Base-by-base conservation (phyloP, 2,797 vertebrate species). In the Pangasius mekongensis region DNA sequence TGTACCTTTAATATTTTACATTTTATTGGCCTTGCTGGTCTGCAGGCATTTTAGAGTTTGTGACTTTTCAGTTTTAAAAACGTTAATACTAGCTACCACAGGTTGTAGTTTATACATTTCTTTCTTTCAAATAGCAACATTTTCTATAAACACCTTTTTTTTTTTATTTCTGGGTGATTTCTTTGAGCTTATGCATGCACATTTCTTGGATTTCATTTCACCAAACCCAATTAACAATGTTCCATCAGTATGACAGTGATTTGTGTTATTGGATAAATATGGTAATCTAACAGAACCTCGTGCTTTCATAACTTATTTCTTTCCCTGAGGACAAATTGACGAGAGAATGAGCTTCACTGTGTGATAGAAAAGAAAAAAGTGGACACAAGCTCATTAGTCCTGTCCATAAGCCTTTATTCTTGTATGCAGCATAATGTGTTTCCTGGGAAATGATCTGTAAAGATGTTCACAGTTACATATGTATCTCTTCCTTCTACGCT, bases 251-350 rank as follows among this genome's bases (percentile, higher is more conserved):
- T 90, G 89, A 88, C 62, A 76, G 78, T 88, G 58, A 91, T 90
- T 90, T 90, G 86, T 89, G 90, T 90, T 92, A 90, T 92, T 89
- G 88, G 89, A 91, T 90, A 91, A 90, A 91, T 91, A 91, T 91
- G 91, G 86, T 89, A 92, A 92, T 92, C 87, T 86, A 87, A 89
- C 84, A n/a, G 88, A 80, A 84, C 83, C 86, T 87, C 69, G 80
- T 10, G 43, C 89, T 90, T 69, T 86, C 77, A 84, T 89, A 88
- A 90, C 88, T 30, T 54, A 52, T 87, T 87, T 74, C 47, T 90
- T 90, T 84, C 83, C 89, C 87, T 62, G 73, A 86, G 69, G 87
- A 89, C 78, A 49, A 89, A 82, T 84, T 86, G 84, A 80, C 27
- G 84, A 66, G 78, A 85, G 69, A 33, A 76, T 54, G 85, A 86